Base-by-base conservation (phyloP, 2,797 vertebrate genomes). In the Micropoecilia bifurca region DNA sequence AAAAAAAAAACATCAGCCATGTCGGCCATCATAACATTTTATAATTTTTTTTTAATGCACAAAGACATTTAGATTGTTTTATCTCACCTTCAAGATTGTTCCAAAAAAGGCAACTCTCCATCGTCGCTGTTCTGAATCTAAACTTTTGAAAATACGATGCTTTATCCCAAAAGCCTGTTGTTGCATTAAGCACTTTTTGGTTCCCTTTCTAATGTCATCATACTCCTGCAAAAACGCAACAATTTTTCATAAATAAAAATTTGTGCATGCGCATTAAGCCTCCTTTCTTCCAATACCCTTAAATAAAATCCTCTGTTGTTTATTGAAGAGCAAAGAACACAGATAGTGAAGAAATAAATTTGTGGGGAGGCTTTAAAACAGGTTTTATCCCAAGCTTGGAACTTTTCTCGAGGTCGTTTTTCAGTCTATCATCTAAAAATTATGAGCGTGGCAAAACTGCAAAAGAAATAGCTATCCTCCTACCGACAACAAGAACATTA, bases 171-270 rank as follows among this genome's bases (percentile, higher is more conserved):
- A 90, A 88, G 90, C 87, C 0, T 76, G 88, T 77, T 77, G 89
- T 91, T 91, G 92, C 90, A 91, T 93, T 92, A 91, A 88, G 82
- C 73, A 82, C 18, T 14, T 75, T 82, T 88, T 74, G 90, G 36
- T 91, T 87, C 87, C 88, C 93, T 85, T 85, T 90, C 92, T 82
- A 76, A 30, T 30, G 90, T 89, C 87, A 53, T 53, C 48, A 89
- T 88, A 9, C 79, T 92, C 80, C 88, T 82, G 88, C 88, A 77
- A 83, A 85, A 61, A 78, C 47, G n/a, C 66, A 85, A 63, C 66
- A 3, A 18, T 63, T 39, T 36, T 63, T 63, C 20, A 22, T 12
- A 4, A 12, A 41, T 9, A 66, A 22, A 25, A 39, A 39, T 41
- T 4, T 18, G 5, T 33, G 2, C 30, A 20, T 63, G 6, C 7